These are phyloP conservation scores for Amphimallon solstitiale DNA, from an alignment of 2,888 invertebrate species.

Conservation along the genomic window DNA sequence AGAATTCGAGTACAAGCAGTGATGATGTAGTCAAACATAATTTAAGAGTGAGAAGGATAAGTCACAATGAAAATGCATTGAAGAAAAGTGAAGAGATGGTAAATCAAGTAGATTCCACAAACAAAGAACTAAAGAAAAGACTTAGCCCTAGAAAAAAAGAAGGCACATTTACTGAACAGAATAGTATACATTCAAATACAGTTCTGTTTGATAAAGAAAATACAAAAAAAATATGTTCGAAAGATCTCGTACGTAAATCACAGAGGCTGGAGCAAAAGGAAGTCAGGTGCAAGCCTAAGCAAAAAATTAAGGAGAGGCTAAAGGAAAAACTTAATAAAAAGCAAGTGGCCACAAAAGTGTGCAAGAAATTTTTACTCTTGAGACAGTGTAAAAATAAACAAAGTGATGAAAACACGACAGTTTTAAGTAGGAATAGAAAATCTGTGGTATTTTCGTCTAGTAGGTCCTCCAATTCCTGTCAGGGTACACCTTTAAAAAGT, in stretches of 20 bases:
- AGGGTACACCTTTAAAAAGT: too few relatives aligned
- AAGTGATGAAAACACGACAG: neutral
- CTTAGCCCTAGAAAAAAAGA: neutral
- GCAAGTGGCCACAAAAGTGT: neutral
- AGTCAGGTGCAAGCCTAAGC: neutral
- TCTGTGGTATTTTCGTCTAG: neutral
- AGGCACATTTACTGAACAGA: neutral
- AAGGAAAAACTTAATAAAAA: conserved; percentile 3
- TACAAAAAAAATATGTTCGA: too few relatives aligned
- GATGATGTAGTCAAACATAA: neutral
- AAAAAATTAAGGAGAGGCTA: neutral
- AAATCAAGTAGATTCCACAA: conserved; percentile 27
- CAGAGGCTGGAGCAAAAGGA: neutral
- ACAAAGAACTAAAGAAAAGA: conserved; percentile 13
- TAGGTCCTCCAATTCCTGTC: neutral
- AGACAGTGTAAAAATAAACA: neutral
- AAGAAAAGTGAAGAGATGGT: conserved; percentile 27
- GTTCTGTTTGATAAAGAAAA: too few relatives aligned
- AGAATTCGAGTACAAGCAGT: neutral
- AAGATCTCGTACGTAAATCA: too few relatives aligned
- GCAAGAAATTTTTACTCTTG: neutral
- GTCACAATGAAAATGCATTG: neutral
- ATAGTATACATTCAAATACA: too few relatives aligned
- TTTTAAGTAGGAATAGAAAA: neutral
- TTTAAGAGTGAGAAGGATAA: conserved; percentile 20